These are phyloP conservation scores for Oryzias curvinotus DNA, from an alignment of 2,113 vertebrate species.

Conservation along the genomic window DNA sequence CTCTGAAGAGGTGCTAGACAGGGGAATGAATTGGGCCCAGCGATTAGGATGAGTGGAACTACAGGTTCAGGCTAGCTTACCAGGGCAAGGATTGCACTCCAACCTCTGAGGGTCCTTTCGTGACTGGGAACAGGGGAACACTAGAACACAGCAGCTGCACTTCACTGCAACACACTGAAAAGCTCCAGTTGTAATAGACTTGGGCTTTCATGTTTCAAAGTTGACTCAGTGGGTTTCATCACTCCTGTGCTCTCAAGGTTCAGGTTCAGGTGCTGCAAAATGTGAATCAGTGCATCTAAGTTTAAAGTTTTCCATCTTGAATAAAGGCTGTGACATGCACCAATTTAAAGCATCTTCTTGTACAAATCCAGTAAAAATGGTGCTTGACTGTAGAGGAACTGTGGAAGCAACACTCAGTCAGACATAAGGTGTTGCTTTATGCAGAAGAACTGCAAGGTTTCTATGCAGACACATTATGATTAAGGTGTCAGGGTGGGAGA, in stretches of 20 bases:
- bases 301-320: neutral
- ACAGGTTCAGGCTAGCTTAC: conserved; percentile 78
- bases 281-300: neutral
- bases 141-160: conserved; percentile 30
- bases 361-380: too few relatives aligned
- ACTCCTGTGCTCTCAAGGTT: neutral
- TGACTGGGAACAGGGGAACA: conserved; percentile 37
- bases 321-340: too few relatives aligned
- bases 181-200: conserved; percentile 20
- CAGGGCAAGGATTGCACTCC: conserved; percentile 43
- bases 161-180: conserved; percentile 30
- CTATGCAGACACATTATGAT: too few relatives aligned
- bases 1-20: conserved; percentile 85
- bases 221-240: neutral
- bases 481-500: too few relatives aligned
- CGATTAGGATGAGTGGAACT: conserved; percentile 78
- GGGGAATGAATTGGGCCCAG: conserved; percentile 80
- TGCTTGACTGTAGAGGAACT: too few relatives aligned
- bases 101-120: conserved; percentile 42
- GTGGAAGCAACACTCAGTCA: too few relatives aligned
- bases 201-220: conserved; percentile 2
- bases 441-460: too few relatives aligned
- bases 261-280: conserved; percentile 2
- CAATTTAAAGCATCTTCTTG: too few relatives aligned
- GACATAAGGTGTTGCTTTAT: too few relatives aligned